Conservation (phyloP, 1,140 invertebrate species). For the Zelostemma sp. region DNA sequence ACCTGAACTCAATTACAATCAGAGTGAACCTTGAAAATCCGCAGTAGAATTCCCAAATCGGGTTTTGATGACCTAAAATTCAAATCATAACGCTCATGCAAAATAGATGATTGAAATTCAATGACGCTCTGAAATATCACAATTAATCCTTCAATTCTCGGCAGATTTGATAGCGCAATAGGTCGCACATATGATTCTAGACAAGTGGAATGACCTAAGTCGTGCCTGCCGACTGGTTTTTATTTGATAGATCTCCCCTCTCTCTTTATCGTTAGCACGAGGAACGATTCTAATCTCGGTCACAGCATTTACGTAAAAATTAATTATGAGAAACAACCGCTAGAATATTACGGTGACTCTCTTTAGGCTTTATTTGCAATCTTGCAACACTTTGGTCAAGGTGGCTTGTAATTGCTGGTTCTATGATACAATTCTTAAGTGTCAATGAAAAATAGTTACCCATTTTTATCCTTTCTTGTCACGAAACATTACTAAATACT, state of each 20-base stretch:
- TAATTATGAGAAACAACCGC: constrained; percentile 24
- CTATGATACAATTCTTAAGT: constrained; percentile 23
- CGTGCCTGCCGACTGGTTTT: constrained; percentile 1
- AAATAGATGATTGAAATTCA: too few species aligned
- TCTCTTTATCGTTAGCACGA: not conserved
- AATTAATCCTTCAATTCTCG: not conserved
- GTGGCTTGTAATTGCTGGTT: not conserved
- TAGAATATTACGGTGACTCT: constrained; percentile 15
- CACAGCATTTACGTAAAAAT: constrained; percentile 3
- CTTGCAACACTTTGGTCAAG: constrained; percentile 31
- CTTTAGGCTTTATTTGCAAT: constrained; percentile 10
- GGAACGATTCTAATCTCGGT: not conserved
- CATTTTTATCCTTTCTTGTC: too few species aligned
- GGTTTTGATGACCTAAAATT: too few species aligned
- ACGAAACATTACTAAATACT: too few species aligned
- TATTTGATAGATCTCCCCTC: not conserved
- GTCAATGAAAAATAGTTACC: too few species aligned
- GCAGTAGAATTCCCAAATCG: too few species aligned
- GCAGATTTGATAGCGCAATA: constrained; percentile 1
- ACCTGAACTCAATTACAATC: too few species aligned
- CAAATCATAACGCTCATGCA: too few species aligned
- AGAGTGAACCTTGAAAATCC: too few species aligned
- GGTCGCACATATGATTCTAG: not conserved
- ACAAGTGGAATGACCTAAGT: constrained; percentile 8
- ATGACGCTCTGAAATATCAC: not conserved